Evolutionary conservation across 2,888 invertebrate species (phyloP).

Genomic region (Tridacna crocea): DNA sequence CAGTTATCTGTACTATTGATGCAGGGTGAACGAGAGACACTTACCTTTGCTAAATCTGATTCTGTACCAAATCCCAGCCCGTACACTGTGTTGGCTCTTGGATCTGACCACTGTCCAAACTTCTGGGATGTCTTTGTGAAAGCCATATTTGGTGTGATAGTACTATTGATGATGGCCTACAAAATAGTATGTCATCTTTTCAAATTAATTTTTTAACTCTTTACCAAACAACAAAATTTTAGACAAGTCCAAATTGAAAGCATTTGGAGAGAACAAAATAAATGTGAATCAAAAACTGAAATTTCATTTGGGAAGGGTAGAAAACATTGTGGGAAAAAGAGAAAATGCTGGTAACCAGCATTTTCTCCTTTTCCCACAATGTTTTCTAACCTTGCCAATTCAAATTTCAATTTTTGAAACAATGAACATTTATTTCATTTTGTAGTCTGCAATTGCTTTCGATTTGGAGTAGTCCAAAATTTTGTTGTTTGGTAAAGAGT

Average conservation of each 20-base stretch:
- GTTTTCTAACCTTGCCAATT: not conserved
- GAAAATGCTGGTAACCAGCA: conserved; percentile 6
- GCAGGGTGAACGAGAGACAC: conserved; percentile 12
- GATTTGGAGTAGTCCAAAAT: too few relatives aligned
- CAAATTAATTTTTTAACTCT: too few relatives aligned
- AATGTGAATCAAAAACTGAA: not conserved
- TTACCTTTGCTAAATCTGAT: conserved; percentile 93
- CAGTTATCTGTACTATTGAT: too few relatives aligned
- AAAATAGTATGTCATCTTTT: conserved; percentile 62
- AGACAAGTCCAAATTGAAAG: not conserved
- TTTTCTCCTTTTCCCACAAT: conserved; percentile 3
- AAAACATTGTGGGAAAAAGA: not conserved
- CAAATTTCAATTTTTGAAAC: too few relatives aligned
- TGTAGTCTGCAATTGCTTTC: too few relatives aligned
- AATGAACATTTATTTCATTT: too few relatives aligned
- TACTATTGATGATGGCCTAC: conserved; percentile 98
- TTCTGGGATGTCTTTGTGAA: conserved; percentile 99
- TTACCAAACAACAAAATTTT: conserved; percentile 2
- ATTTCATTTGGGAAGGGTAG: not conserved
- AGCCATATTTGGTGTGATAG: conserved; percentile 98
- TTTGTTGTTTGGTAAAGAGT: too few relatives aligned
- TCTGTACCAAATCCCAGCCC: conserved; percentile 98
- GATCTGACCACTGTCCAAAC: conserved; percentile 99
- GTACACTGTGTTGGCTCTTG: conserved; percentile 97
- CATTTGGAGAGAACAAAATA: not conserved